Base-by-base conservation (phyloP, 1,140 invertebrate species). In the Eubasilissa regina region DNA sequence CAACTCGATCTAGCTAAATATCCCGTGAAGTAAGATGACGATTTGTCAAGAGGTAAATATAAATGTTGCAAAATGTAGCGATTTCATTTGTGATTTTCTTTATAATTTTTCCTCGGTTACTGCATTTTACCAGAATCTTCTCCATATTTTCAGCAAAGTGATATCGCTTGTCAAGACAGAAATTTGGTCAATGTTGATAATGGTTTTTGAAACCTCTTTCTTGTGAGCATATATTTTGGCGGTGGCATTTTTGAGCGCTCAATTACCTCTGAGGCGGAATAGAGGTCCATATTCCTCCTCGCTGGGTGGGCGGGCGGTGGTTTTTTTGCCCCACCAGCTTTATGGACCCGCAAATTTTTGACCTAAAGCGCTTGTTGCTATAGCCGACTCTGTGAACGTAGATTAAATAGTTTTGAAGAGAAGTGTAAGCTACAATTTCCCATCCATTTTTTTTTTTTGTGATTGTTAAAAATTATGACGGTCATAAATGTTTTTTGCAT, bases 171-270 rank as follows among this genome's bases (percentile, higher is more conserved):
- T 70, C 66, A 48, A 25, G 66, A 47, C 66, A 70, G 9, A 70
- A 7, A 70, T 70, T 70, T 25, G 44, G 25, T 12, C 35, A n/a
- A 35, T 64, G 19, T n/a, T 21, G 17, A 19, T 21, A 70, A 47
- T 48, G 66, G 66, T 10, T 51, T 70, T 70, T n/a, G 45, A 70
- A 15, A 19, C 66, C 15, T 70, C 48, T 51, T 25, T 70, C 13
- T 48, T 7, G 47, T 4, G n/a, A 51, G 13, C 17, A 43, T 74
- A 15, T 21, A 44, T 44, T 56, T 74, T 44, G 70, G 70, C 70
- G 47, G 76, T 81, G 80, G 80, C 80, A 81, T 81, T 81, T 78
- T 62, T 58, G 74, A 77, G 66, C 66, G 79, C 79, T 73, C 80
- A 78, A 77, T 81, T 78, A 77, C 66, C 60, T 75, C 72, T 44